Conservation (phyloP, 2,797 vertebrate genomes). For the Monodelphis domestica region DNA sequence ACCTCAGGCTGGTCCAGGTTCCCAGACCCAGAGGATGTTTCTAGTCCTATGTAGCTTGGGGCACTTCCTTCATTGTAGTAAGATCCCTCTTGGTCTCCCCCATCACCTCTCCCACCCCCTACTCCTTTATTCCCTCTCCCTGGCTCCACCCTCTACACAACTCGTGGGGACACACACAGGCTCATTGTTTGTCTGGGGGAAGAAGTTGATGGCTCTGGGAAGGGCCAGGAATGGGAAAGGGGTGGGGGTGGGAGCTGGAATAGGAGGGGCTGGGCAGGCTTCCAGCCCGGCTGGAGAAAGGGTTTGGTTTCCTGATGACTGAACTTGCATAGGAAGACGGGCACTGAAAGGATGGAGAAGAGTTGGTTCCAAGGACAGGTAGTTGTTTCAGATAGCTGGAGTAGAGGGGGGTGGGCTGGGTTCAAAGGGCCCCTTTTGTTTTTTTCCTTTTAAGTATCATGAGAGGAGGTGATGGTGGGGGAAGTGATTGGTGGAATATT, state of each 20-base stretch:
- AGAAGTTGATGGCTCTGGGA: constrained; percentile 6
- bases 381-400: neutral
- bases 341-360: constrained; percentile 2
- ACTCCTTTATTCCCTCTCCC: neutral
- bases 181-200: neutral
- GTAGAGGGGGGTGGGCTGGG: neutral
- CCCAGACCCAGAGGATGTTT: neutral
- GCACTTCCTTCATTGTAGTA: neutral
- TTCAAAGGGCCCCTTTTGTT: neutral
- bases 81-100: neutral
- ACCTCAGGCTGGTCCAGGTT: neutral
- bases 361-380: neutral
- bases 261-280: constrained; percentile 5
- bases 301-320: constrained; percentile 23
- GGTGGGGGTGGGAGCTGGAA: accelerated
- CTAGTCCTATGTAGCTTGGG: neutral
- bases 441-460: constrained; percentile 9
- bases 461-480: neutral
- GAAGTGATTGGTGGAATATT: neutral
- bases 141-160: accelerated
- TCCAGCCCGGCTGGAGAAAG: neutral
- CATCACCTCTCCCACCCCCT: neutral
- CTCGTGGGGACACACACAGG: neutral
- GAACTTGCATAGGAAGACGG: neutral
- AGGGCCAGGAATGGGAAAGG: neutral